Conservation (phyloP, 2,888 invertebrate genomes). For the Meta bourneti region DNA sequence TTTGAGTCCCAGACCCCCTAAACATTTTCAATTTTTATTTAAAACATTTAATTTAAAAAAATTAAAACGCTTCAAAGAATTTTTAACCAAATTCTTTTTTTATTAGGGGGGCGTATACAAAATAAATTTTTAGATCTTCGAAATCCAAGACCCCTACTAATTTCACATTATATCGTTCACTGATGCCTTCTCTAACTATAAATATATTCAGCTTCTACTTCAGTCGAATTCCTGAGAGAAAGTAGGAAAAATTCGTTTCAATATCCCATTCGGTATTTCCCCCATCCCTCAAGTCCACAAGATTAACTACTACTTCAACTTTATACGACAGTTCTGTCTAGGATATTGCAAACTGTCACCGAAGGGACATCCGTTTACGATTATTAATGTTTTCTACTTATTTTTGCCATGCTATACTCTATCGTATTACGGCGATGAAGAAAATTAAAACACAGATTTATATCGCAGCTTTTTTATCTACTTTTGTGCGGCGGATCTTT, state of each 20-base stretch:
- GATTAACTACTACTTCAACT: background rate
- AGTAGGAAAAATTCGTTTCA: background rate
- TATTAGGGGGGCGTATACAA: too few species aligned
- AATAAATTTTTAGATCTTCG: too few species aligned
- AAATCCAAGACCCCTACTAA: too few species aligned
- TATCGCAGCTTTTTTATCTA: background rate
- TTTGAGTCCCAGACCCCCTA: too few species aligned
- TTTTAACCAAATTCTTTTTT: too few species aligned
- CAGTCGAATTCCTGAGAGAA: background rate
- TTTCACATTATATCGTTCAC: too few species aligned
- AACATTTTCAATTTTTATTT: too few species aligned
- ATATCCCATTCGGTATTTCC: background rate
- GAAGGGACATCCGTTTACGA: background rate
- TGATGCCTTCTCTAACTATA: too few species aligned
- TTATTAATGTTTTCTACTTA: background rate
- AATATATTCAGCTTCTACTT: too few species aligned
- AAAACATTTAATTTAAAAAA: too few species aligned
- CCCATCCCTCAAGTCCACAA: background rate
- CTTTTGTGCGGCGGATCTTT: background rate
- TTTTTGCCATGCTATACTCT: background rate
- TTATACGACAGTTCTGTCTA: background rate
- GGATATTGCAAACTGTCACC: slow-evolving; percentile 24
- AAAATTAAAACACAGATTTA: slow-evolving; percentile 13
- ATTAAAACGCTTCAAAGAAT: too few species aligned
- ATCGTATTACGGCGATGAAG: background rate